Percentiles rank a stretch among this genome's conserved stretches.
Evolutionary conservation across 2,888 invertebrate genomes (phyloP).

Genomic region (Dyspetes luteomarginatus): DNA sequence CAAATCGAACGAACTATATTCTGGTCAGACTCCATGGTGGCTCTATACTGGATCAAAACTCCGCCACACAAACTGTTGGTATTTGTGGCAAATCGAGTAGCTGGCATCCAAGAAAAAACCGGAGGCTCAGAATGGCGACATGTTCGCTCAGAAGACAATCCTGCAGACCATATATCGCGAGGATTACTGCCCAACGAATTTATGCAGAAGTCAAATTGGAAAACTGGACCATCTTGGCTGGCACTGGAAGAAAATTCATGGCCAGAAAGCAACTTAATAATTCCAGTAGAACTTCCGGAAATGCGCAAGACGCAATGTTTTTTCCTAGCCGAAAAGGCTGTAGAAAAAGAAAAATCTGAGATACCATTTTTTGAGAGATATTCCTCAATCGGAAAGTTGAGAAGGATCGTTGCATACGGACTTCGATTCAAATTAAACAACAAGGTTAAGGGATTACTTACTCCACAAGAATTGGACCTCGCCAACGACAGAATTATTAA

Average conservation of each 20-base stretch:
- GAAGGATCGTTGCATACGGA: slow-evolving; percentile 38
- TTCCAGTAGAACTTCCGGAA: not conserved
- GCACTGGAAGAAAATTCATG: not conserved
- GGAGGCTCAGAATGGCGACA: not conserved
- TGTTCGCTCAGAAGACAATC: not conserved
- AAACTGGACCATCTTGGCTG: not conserved
- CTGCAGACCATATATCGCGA: not conserved
- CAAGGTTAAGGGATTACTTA: not conserved
- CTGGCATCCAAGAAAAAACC: slow-evolving; percentile 30
- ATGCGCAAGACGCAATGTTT: not conserved
- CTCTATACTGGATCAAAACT: slow-evolving; percentile 47
- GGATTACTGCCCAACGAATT: not conserved
- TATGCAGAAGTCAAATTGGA: not conserved
- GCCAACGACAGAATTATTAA: not conserved
- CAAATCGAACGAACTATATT: not conserved
- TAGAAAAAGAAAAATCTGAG: not conserved
- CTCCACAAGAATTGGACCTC: not conserved
- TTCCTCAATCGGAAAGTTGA: slow-evolving; percentile 2
- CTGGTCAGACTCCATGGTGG: slow-evolving; percentile 56
- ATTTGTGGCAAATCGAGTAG: slow-evolving; percentile 56
- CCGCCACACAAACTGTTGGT: slow-evolving; percentile 31
- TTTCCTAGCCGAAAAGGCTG: not conserved
- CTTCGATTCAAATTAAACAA: slow-evolving; percentile 29
- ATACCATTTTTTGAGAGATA: not conserved
- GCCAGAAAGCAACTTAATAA: not conserved